Evolutionary conservation across 2,113 vertebrate species (phyloP).

Genomic region (Pitta sordida): DNA sequence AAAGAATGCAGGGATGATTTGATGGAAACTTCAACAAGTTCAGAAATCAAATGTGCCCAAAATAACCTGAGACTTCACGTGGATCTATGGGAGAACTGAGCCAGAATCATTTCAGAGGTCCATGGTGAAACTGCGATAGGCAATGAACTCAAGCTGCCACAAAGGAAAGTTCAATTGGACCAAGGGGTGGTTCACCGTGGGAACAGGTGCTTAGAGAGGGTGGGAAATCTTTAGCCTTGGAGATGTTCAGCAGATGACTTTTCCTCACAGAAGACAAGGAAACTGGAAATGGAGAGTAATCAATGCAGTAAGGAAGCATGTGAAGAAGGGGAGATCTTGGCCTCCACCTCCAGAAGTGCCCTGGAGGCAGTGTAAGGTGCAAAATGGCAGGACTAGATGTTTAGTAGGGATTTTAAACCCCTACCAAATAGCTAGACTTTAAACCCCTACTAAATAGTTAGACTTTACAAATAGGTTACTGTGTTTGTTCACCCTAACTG

Average conservation of each 20-base stretch:
- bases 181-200: not conserved
- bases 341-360: not conserved
- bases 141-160: not conserved
- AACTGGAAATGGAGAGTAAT: not conserved
- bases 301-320: accelerated
- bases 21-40: not conserved
- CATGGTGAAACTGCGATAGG: not conserved
- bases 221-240: not conserved
- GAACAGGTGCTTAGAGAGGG: not conserved
- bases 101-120: not conserved
- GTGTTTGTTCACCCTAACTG: not conserved
- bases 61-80: not conserved
- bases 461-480: not conserved
- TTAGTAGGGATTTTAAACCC: not conserved
- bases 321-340: not conserved
- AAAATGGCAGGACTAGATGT: not conserved
- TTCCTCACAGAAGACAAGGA: not conserved
- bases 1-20: not conserved
- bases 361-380: not conserved
- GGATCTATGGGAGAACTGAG: not conserved
- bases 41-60: not conserved
- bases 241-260: not conserved
- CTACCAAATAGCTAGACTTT: not conserved
- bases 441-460: not conserved
- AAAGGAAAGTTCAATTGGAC: not conserved